Base-by-base conservation (phyloP, 92 coral and sea anemone genomes). In the Hydrozoanthus gracilis region DNA sequence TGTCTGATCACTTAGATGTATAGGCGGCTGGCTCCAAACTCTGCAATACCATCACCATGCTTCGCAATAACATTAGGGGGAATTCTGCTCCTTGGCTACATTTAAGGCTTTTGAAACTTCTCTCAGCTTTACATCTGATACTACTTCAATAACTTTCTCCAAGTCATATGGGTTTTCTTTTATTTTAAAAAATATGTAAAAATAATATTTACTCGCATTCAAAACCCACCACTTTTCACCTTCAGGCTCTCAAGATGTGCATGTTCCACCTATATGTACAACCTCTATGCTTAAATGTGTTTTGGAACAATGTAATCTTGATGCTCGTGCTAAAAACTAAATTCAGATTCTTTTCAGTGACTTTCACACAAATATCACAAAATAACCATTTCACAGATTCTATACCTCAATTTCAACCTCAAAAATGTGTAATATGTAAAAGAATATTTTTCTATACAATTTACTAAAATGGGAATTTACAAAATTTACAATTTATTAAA, bases 31-130 rank as follows among this genome's bases (percentile, higher is more conserved):
- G 71, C 56, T 79, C 90, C 90, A 88, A 71, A 82, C 64, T 70
- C 90, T 80, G 87, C 71, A 44, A 88, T 71, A 17, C 71, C 87
- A 82, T 88, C 90, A 71, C 68, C 90, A 82, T 88, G 87, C 46
- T 88, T 70, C 45, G 45, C 62, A 51, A 46, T 87, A 74, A 88
- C 71, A 20, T 66, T 47, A 66, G n/a, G n/a, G 85, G 56, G 45
- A 80, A 82, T 50, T 51, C 50, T 77, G 80, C 86, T 49, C 82
- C 64, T 82, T 64, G 14, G 87, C 61, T 39, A 20, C 27, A 44
- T 66, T 86, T 39, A 82, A 17, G 74, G 8, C 87, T 71, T 71
- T 88, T 67, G 82, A 56, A 44, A 82, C 73, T 51, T 82, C 82
- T 82, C 73, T 88, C 55, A 88, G 87, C 87, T 82, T 88, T 58